Evolutionary conservation across 2,888 invertebrate species (phyloP).

Genomic region (Thymelicus sylvestris): DNA sequence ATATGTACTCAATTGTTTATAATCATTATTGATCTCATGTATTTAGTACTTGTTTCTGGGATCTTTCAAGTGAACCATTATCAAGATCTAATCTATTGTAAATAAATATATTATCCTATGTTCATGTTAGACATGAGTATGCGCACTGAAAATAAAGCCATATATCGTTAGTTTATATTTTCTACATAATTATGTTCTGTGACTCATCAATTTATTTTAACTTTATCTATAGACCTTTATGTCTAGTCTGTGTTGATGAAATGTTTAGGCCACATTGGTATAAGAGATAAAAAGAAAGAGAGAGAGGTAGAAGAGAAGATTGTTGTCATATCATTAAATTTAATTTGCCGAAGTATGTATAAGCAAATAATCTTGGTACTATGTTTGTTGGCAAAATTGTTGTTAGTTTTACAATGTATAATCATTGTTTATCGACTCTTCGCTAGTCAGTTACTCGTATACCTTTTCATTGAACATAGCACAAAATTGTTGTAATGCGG

Average conservation of each 20-base stretch:
- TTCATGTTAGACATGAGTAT: conserved; percentile 7
- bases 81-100: neutral
- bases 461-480: neutral
- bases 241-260: conserved; percentile 19
- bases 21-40: conserved; percentile 8
- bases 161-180: neutral
- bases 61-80: neutral
- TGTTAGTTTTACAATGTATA: neutral
- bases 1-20: neutral
- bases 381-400: too few relatives aligned
- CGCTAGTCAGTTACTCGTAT: conserved; percentile 1
- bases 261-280: neutral
- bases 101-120: neutral
- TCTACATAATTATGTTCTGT: too few relatives aligned
- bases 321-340: neutral
- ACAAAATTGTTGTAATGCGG: neutral
- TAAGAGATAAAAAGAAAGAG: neutral
- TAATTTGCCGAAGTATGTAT: too few relatives aligned
- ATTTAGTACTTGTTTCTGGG: neutral
- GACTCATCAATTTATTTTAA: too few relatives aligned
- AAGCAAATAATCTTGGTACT: too few relatives aligned
- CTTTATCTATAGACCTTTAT: too few relatives aligned
- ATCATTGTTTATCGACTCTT: neutral
- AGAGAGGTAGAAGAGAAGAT: neutral
- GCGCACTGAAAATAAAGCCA: conserved; percentile 8